Evolutionary conservation across 2,888 invertebrate species (phyloP), one percentile per base, ranked within the genome.

Genomic region (Lithosia quadra): DNA sequence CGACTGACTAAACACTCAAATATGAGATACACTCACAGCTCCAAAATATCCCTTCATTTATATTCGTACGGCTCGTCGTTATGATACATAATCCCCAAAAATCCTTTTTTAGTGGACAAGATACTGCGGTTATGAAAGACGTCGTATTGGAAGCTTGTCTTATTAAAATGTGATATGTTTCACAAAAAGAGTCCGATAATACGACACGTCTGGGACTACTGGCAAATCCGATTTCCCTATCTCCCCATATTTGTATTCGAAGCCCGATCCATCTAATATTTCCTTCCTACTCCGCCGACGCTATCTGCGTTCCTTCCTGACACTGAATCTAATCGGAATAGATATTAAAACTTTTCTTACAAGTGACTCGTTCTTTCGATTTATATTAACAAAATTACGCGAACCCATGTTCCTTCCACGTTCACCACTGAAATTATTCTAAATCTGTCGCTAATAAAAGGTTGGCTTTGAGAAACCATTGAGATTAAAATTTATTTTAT

Each of bases 281-380:
- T 94, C 92, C 93, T 92, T 91, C 92, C 92, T 91, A 90, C 92
- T 92, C 91, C 89, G 87, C 89, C 90, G 86, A 87, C 90, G 91
- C 91, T 93, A 93, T 92, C 93, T 91, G 88, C 92, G 92, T 93
- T 92, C 92, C 90, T 93, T 91, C 92, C 93, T 95, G 93, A 92
- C 94, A 94, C 94, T 93, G 94, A 93, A 95, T 94, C 95, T 93
- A 94, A 95, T 95, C 94, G 93, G 95, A 94, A 95, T 94, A 93
- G 93, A 95, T 95, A 95, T 95, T 95, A 95, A 95, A 95, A 95
- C 91, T 93, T 92, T 91, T 88, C 91, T 91, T 91, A 90, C 90
- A 89, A 87, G 88, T 82, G 86, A 86, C 86, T 88, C 88, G 83
- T 85, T 88, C 84, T 83, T 87, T 86, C 84, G 79, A 82, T 83